Evolutionary conservation across 2,797 vertebrate species (phyloP), one percentile per base, ranked within the genome.

Genomic region (Semotilus atromaculatus): DNA sequence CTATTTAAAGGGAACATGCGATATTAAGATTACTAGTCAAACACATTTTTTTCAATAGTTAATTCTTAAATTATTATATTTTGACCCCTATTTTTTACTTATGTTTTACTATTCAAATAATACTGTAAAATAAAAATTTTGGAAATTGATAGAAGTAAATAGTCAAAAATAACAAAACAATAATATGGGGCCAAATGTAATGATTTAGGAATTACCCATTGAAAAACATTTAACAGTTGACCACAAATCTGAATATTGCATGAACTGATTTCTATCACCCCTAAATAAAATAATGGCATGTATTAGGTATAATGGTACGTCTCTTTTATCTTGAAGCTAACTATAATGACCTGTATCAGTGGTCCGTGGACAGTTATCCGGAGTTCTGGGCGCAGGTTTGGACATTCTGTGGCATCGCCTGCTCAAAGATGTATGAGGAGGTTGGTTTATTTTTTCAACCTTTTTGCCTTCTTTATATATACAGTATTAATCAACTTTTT

Each of bases 331-430:
- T 45, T 82, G 3, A 34, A 99, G 98, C 89, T 9, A 98, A 95
- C 93, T 99, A 99, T 60, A 88, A 93, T 43, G 97, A 99, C 64
- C 90, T 99, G 1, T 99, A 98, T 91, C 96, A 96, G 87, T 99
- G 98, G 98, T 99, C 98, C 0, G 95, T 98, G 90, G 95, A 96
- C 74, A 96, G 89, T 7, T 98, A 96, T 85, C 70, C 96, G 0
- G 97, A 98, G 89, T 99, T 99, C 90, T 99, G 98, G 98, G 95
- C 92, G 0, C 94, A 97, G 29, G 96, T 99, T 90, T 99, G 97
- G 97, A 95, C 95, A 60, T 99, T 96, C 93, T 97, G 97, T 34
- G 96, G 96, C 7, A 91, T 99, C 0, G 5, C 96, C 48, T 95
- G 92, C 85, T 99, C 98, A 2, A 94, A 90, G 86, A 91, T 92